These are phyloP conservation scores for Chromobotia macracanthus DNA, from an alignment of 2,797 vertebrate genomes.

Conservation along the genomic window DNA sequence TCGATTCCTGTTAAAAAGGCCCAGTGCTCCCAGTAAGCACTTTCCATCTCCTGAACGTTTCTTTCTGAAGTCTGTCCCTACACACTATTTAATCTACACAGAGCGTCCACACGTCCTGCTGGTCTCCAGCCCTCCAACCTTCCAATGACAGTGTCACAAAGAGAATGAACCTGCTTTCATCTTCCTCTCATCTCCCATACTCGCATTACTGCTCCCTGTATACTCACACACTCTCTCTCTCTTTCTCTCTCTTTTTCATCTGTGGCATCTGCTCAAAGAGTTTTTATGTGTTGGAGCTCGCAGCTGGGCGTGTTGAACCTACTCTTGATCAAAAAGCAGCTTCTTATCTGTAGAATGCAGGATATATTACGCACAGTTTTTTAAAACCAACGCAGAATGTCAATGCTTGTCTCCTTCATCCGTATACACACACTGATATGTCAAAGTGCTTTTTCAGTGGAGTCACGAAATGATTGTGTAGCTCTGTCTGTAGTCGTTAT, in stretches of 20 bases:
- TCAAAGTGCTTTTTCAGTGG: slow-evolving; percentile 24
- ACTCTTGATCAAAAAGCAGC: slow-evolving; percentile 71
- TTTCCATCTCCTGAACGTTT: slow-evolving; percentile 23
- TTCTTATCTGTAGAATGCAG: slow-evolving; percentile 67
- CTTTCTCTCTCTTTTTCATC: slow-evolving; percentile 25
- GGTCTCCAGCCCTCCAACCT: slow-evolving; percentile 22
- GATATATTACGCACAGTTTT: slow-evolving; percentile 61
- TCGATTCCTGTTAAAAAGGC: slow-evolving; percentile 3
- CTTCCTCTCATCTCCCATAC: slow-evolving; percentile 65
- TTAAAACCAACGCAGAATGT: slow-evolving; percentile 9
- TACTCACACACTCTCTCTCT: background rate
- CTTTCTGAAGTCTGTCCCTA: slow-evolving; percentile 26
- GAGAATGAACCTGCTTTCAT: slow-evolving; percentile 77
- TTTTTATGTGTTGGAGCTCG: slow-evolving; percentile 70
- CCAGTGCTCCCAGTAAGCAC: slow-evolving; percentile 11
- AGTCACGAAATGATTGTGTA: slow-evolving; percentile 49
- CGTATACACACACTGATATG: background rate
- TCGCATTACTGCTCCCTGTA: slow-evolving; percentile 36
- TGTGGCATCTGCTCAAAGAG: slow-evolving; percentile 65
- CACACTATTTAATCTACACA: slow-evolving; percentile 5
- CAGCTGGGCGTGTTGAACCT: slow-evolving; percentile 70
- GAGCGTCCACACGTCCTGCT: slow-evolving; percentile 14
- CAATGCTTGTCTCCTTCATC: background rate
- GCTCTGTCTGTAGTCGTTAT: slow-evolving; percentile 46
- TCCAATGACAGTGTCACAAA: slow-evolving; percentile 74